A percentile compares a stretch with the other conserved stretches of the same genome.
These are phyloP conservation scores for Austrofundulus limnaeus DNA, from an alignment of 2,113 vertebrate genomes.

Conservation along the genomic window DNA sequence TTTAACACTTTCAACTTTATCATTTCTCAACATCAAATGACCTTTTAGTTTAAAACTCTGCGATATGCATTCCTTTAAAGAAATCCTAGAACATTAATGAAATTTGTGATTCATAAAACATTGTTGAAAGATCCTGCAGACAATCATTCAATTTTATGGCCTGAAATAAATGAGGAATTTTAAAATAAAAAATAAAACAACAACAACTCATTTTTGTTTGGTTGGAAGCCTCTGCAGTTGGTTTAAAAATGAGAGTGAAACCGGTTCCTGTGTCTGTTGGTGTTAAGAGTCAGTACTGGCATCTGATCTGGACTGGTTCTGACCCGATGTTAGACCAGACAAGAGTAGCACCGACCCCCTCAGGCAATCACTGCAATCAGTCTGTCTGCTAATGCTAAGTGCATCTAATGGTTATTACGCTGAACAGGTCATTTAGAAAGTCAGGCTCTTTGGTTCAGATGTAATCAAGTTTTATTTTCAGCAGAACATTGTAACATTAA, in stretches of 20 bases:
- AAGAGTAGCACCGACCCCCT: slow-evolving; percentile 29
- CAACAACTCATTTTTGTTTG: too few relatives aligned
- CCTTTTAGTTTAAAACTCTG: too few relatives aligned
- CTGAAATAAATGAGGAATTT: neutral
- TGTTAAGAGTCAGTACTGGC: slow-evolving; percentile 20
- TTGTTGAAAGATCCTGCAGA: too few relatives aligned
- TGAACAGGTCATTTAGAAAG: slow-evolving; percentile 59
- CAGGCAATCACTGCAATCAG: slow-evolving; percentile 37
- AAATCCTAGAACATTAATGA: too few relatives aligned
- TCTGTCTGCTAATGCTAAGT: slow-evolving; percentile 52
- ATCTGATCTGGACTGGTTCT: slow-evolving; percentile 33
- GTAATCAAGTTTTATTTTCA: slow-evolving; percentile 50
- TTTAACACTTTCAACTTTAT: too few relatives aligned
- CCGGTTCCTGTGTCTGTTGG: slow-evolving; percentile 7
- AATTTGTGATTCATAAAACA: too few relatives aligned
- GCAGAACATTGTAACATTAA: slow-evolving; percentile 20
- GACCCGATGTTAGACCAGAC: slow-evolving; percentile 39
- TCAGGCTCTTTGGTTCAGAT: slow-evolving; percentile 49
- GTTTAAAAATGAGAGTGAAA: neutral
- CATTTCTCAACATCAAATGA: too few relatives aligned
- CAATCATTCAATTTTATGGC: too few relatives aligned
- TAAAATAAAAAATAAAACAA: too few relatives aligned
- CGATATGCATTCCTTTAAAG: too few relatives aligned
- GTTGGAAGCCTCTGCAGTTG: neutral
- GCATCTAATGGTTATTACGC: slow-evolving; percentile 62